Percentiles rank a stretch among this genome's conserved stretches.
Evolutionary conservation across 2,888 invertebrate species (phyloP).

Genomic region (Agonopterix arenella): DNA sequence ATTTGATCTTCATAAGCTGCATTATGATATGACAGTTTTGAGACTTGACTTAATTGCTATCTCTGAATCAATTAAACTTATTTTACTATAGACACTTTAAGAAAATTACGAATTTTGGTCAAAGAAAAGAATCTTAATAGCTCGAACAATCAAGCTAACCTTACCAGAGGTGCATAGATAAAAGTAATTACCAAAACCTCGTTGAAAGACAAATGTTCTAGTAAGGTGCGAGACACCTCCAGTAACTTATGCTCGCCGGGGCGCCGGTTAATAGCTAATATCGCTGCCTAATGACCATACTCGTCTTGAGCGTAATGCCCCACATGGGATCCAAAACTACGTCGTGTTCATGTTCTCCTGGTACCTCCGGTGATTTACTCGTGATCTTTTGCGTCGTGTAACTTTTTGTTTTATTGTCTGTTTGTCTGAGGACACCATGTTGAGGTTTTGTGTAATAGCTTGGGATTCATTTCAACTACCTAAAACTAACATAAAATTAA

Average conservation of each 20-base stretch:
- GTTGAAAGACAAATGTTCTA: conserved; percentile 48
- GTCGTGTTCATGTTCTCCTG: conserved; percentile 33
- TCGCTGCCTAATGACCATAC: conserved; percentile 73
- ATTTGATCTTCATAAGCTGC: too few species aligned
- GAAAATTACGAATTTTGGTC: too few species aligned
- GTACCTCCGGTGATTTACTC: conserved; percentile 35
- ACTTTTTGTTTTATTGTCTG: conserved; percentile 15
- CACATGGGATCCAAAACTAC: conserved; percentile 52
- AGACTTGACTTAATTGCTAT: too few species aligned
- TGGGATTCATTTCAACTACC: too few species aligned
- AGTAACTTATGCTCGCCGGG: conserved; percentile 57
- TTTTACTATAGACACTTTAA: too few species aligned
- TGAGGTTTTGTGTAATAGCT: too few species aligned
- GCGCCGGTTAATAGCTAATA: conserved; percentile 74
- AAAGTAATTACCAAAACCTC: conserved; percentile 32
- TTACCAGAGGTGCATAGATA: too few species aligned
- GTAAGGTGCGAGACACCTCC: conserved; percentile 28
- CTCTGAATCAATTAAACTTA: too few species aligned
- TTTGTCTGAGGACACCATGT: conserved; percentile 4
- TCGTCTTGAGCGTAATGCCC: conserved; percentile 67
- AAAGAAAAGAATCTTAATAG: too few species aligned
- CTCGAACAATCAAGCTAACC: too few species aligned
- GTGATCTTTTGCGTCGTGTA: conserved; percentile 23
- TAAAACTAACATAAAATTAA: too few species aligned
- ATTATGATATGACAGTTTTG: too few species aligned